A percentile compares a stretch with the other conserved stretches of the same genome.
Conservation (phyloP, 1,140 invertebrate genomes). For the Lepidurus arcticus region DNA sequence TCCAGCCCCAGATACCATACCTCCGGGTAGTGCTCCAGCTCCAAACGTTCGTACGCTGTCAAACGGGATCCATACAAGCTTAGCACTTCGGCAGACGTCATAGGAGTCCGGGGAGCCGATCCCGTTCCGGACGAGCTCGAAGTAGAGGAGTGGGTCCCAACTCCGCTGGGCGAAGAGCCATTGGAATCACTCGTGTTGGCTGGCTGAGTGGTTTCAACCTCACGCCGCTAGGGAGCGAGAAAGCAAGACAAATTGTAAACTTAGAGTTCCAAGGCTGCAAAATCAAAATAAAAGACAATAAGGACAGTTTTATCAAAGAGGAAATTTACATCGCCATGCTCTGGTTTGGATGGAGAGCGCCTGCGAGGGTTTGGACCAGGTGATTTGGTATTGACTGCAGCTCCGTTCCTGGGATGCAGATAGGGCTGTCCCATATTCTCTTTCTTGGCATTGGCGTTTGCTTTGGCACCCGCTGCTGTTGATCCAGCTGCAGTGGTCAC, state of each 20-base stretch:
- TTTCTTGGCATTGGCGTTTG: constrained; percentile 10
- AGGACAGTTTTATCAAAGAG: background rate
- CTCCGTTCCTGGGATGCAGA: background rate
- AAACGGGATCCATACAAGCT: constrained; percentile 71
- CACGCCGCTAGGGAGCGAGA: background rate
- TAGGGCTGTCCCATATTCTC: background rate
- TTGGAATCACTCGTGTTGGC: background rate
- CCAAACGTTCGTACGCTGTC: constrained; percentile 77
- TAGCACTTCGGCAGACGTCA: constrained; percentile 60
- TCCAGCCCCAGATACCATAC: constrained; percentile 84
- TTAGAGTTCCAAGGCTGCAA: too few species aligned
- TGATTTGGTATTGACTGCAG: background rate
- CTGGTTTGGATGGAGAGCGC: background rate
- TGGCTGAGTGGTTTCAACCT: background rate
- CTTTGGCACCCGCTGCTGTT: constrained; percentile 1
- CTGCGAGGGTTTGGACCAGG: background rate
- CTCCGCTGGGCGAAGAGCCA: background rate
- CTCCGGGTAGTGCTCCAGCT: constrained; percentile 79
- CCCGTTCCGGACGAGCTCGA: constrained; percentile 1
- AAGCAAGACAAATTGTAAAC: background rate
- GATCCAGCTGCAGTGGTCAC: constrained; percentile 7
- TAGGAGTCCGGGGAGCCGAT: constrained; percentile 12
- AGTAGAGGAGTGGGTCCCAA: background rate
- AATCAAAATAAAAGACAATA: too few species aligned
- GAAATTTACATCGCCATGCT: background rate